Evolutionary conservation across 1,140 invertebrate genomes (phyloP).

Genomic region (Plectrocnemia conspersa): DNA sequence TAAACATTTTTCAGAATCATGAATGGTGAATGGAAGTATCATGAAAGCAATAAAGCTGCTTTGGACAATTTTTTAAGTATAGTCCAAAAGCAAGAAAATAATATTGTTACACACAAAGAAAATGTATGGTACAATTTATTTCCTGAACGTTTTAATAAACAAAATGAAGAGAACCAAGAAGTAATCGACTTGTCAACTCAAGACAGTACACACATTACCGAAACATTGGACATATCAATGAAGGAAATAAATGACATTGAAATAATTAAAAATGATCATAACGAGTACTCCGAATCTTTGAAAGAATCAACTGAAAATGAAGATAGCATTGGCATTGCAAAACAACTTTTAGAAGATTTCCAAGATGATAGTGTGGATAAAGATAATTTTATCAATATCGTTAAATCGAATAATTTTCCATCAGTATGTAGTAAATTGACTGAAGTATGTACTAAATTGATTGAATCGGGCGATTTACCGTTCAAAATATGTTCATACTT

Average conservation of each 20-base stretch:
- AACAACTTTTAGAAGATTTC: background rate
- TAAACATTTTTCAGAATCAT: too few relatives aligned
- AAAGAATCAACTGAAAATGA: background rate
- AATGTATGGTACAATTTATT: too few relatives aligned
- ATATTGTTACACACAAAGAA: too few relatives aligned
- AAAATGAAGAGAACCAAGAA: too few relatives aligned
- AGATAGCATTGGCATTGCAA: background rate
- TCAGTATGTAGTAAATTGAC: too few relatives aligned
- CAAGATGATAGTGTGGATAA: background rate
- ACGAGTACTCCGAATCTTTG: too few relatives aligned
- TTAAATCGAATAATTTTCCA: background rate
- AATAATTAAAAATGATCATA: background rate
- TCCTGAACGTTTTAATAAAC: too few relatives aligned
- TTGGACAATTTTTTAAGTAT: too few relatives aligned
- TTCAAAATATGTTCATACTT: slow-evolving; percentile 4
- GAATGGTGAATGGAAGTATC: too few relatives aligned
- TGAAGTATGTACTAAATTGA: background rate
- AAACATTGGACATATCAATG: background rate
- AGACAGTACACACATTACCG: background rate
- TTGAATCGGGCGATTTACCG: background rate
- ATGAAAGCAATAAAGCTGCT: too few relatives aligned
- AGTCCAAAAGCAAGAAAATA: too few relatives aligned
- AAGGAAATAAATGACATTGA: background rate
- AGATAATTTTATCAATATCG: background rate
- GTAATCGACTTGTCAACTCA: too few relatives aligned